Evolutionary conservation across 2,113 vertebrate species (phyloP), one percentile per base, ranked within the genome.

Genomic region (Mormyrus iriodes): DNA sequence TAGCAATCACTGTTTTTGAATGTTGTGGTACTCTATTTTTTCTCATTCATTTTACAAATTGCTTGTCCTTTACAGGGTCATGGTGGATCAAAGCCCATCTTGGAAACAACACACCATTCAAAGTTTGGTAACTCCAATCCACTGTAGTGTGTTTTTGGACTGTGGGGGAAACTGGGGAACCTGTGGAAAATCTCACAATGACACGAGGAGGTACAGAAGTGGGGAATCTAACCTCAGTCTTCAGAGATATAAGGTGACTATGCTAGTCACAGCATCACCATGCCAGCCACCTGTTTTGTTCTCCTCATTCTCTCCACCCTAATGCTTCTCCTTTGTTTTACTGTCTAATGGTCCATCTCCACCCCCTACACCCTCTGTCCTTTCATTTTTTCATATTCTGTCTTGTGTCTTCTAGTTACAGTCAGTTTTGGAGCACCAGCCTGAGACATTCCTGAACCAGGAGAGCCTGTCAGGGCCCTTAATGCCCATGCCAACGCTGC

Each of bases 361-460:
- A 86, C 27, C 55, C 15, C 24, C 31, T 53, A 31, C 13, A 24
- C 27, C 51, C 24, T 53, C 69, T 35, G 65, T 2, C 31, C 65
- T 35, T 5, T 58, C 4, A n/a, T n/a, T n/a, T 15, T 9, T 49
- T 83, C 51, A 17, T 35, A 4, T 88, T 24, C 15, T 58, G 13
- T 44, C 69, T 69, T 69, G 61, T 13, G 6, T 27, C 53, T 88
- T 31, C 39, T 31, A 96, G 94, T 88, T 95, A 24, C 92, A 94
- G 92, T 91, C 93, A 86, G 92, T 94, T 0, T 90, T 92, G 1
- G 83, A 91, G 12, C 92, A 94, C 86, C 91, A 95, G 8, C 89
- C 94, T 13, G 92, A 94, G 91, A 94, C 94, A 53, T 94, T 94
- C 90, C 90, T 95, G 88, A 94, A 88, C 88, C 93, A 89, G 89